A percentile compares a stretch with the other conserved stretches of the same genome.
These are phyloP conservation scores for Corvus cornix DNA, from an alignment of 2,113 vertebrate genomes.

Conservation along the genomic window DNA sequence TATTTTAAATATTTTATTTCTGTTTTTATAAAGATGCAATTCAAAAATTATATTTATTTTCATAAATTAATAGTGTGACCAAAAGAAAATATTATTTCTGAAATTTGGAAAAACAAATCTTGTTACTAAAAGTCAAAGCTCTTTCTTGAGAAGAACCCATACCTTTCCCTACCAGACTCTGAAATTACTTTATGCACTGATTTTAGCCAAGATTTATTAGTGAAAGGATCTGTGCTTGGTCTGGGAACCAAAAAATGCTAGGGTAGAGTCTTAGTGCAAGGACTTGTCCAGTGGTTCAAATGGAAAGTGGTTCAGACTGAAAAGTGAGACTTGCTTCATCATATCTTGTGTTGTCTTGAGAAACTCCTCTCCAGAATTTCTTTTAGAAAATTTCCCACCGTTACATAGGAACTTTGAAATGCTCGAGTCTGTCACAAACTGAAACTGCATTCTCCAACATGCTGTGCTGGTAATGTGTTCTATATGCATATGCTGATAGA, in stretches of 20 bases:
- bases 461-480: not conserved
- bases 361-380: not conserved
- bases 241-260: not conserved
- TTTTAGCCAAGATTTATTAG: not conserved
- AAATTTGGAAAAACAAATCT: not conserved
- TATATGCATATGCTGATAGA: not conserved
- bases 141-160: not conserved
- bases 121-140: not conserved
- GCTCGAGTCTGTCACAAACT: not conserved
- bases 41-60: not conserved
- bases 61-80: not conserved
- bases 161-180: not conserved
- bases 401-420: not conserved
- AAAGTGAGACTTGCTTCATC: not conserved
- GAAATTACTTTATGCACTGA: not conserved
- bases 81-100: not conserved
- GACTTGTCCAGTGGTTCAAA: not conserved
- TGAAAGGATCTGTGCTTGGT: not conserved
- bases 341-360: not conserved
- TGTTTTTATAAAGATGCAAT: not conserved
- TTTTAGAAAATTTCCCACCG: not conserved
- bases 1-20: not conserved
- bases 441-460: not conserved
- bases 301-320: not conserved
- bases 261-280: not conserved